Percentiles rank a stretch among this genome's conserved stretches.
These are phyloP conservation scores for Gymnothorax reevesii DNA, from an alignment of 2,797 vertebrate genomes.

Conservation along the genomic window DNA sequence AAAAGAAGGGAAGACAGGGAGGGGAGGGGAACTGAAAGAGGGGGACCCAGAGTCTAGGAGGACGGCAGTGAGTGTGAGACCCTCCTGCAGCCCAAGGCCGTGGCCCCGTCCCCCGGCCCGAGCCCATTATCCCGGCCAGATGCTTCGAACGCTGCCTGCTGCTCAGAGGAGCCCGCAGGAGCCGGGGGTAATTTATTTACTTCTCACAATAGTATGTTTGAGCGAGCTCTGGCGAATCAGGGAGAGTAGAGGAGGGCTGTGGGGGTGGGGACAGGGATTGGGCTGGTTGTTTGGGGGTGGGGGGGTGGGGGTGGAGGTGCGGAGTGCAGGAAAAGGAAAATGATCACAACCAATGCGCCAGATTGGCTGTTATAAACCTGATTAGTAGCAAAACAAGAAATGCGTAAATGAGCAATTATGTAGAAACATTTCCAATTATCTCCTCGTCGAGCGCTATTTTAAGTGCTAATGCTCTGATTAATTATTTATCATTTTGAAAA, in stretches of 20 bases:
- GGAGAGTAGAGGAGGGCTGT: conserved; percentile 40
- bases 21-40: conserved; percentile 17
- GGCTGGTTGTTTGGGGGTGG: conserved; percentile 28
- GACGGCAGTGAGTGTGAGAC: conserved; percentile 28
- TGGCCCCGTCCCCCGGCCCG: conserved; percentile 54
- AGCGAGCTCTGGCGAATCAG: conserved; percentile 71
- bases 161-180: conserved; percentile 72
- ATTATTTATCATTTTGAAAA: conserved; percentile 15
- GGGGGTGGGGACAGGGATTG: conserved; percentile 41
- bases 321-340: conserved; percentile 21
- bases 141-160: conserved; percentile 71
- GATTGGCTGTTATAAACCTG: conserved; percentile 27
- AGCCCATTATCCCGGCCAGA: conserved; percentile 73
- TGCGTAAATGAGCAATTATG: conserved; percentile 21
- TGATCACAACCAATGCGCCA: conserved; percentile 27
- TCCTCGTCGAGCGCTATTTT: conserved; percentile 17
- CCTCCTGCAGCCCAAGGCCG: conserved; percentile 46
- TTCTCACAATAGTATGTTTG: conserved; percentile 76
- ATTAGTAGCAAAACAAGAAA: conserved; percentile 27
- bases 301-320: conserved; percentile 14
- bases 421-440: conserved; percentile 8
- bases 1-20: conserved; percentile 8
- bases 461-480: conserved; percentile 28
- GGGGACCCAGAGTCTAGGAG: conserved; percentile 8
- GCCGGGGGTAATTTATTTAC: conserved; percentile 83